Conservation (phyloP, 2,888 invertebrate species). For the Sarcophaga caerulescens region DNA sequence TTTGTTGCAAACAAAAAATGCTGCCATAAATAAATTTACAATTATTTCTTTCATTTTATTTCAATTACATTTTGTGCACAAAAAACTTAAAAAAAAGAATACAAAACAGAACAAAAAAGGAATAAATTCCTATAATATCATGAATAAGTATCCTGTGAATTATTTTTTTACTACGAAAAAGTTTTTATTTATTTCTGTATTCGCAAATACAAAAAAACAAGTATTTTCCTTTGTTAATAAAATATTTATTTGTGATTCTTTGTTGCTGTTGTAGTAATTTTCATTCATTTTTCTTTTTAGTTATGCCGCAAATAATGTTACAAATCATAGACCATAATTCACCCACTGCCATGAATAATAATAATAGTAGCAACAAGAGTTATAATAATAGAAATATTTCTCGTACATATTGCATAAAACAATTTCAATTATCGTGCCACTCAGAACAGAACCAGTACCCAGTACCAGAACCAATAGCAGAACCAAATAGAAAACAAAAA, state of each 20-base stretch:
- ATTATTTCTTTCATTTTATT: neutral
- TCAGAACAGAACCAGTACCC: neutral
- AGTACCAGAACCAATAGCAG: neutral
- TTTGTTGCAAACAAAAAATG: too few relatives aligned
- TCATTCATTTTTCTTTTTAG: neutral
- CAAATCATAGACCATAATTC: conserved; percentile 52
- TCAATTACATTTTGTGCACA: neutral
- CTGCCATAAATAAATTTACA: neutral
- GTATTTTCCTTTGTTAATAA: conserved; percentile 38
- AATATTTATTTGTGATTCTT: conserved; percentile 21
- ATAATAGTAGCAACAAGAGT: neutral
- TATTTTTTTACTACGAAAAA: conserved; percentile 11
- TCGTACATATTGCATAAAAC: conserved; percentile 52
- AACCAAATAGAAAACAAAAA: neutral
- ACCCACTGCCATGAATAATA: conserved; percentile 37
- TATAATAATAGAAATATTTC: conserved; percentile 19
- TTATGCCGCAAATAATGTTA: conserved; percentile 28
- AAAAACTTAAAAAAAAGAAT: neutral
- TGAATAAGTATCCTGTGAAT: neutral
- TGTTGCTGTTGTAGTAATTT: neutral
- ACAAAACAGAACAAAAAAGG: neutral
- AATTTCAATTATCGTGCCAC: conserved; percentile 47
- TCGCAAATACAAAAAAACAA: neutral
- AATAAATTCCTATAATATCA: neutral
- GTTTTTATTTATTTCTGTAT: neutral